These are phyloP conservation scores for Calameuta idolon DNA, from an alignment of 2,888 invertebrate species.

Conservation along the genomic window DNA sequence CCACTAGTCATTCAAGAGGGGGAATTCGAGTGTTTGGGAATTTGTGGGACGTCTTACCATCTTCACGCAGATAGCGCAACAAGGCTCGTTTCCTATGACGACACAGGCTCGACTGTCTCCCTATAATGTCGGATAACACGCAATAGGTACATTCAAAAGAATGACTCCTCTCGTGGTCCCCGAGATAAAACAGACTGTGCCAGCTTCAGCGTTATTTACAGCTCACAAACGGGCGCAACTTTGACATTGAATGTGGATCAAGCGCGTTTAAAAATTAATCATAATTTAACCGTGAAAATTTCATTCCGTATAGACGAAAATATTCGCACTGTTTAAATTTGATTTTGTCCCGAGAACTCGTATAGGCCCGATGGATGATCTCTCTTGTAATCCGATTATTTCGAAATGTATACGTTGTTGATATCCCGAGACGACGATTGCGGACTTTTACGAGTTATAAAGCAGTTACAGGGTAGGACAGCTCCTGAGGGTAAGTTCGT, in stretches of 20 bases:
- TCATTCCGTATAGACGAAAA: background rate
- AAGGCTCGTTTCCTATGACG: background rate
- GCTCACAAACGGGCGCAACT: background rate
- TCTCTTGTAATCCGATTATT: background rate
- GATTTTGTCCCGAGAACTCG: background rate
- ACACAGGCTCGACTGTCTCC: background rate
- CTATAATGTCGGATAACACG: conserved; percentile 38
- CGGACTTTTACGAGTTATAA: conserved; percentile 8
- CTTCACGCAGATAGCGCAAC: background rate
- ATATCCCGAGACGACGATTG: background rate
- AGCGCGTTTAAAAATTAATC: background rate
- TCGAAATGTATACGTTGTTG: background rate
- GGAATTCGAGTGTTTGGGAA: background rate
- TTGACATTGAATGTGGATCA: background rate
- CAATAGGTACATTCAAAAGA: conserved; percentile 53
- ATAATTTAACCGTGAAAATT: background rate
- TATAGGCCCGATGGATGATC: background rate
- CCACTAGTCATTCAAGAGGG: background rate
- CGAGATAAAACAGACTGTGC: conserved; percentile 45
- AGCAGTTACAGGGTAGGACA: conserved; percentile 5
- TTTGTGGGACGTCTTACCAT: background rate
- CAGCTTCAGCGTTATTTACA: background rate
- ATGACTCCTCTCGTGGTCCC: conserved; percentile 53
- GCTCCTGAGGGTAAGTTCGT: background rate
- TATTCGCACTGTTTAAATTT: background rate